phyloP scores from a whole-genome alignment of 2,113 vertebrate species.

The Nycticryphes semicollaris region DNA sequence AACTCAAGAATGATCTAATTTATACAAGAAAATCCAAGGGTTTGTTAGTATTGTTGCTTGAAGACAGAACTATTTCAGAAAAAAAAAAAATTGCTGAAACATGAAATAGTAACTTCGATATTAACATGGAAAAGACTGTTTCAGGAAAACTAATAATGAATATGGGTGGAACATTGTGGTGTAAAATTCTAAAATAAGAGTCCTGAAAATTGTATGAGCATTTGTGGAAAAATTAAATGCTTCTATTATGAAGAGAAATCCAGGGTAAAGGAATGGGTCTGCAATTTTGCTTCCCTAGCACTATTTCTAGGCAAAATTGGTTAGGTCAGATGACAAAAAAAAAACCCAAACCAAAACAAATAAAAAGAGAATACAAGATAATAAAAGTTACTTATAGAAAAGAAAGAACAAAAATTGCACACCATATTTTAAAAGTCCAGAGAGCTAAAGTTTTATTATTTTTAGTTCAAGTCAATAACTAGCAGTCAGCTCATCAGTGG shows the following conservation, averaged over 20 bases:
- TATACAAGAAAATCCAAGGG: not conserved
- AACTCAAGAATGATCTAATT: not conserved
- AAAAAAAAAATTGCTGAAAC: not conserved
- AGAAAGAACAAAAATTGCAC: not conserved
- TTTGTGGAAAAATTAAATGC: not conserved
- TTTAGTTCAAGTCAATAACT: not conserved
- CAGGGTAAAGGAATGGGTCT: not conserved
- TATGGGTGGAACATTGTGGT: not conserved
- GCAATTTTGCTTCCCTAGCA: not conserved
- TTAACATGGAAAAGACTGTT: not conserved
- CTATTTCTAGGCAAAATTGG: not conserved
- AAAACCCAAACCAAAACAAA: not conserved
- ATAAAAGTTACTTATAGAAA: not conserved
- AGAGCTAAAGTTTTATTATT: not conserved
- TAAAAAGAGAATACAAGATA: rapidly evolving
- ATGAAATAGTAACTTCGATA: not conserved
- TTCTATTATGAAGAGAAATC: not conserved
- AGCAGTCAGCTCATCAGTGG: not conserved
- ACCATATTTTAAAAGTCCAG: not conserved
- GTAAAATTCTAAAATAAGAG: not conserved
- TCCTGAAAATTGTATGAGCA: not conserved
- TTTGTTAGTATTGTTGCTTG: not conserved
- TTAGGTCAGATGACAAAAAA: not conserved
- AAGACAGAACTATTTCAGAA: not conserved
- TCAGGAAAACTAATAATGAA: not conserved